These are phyloP conservation scores for Cyprinella venusta DNA, from an alignment of 2,797 vertebrate genomes.

Conservation along the genomic window DNA sequence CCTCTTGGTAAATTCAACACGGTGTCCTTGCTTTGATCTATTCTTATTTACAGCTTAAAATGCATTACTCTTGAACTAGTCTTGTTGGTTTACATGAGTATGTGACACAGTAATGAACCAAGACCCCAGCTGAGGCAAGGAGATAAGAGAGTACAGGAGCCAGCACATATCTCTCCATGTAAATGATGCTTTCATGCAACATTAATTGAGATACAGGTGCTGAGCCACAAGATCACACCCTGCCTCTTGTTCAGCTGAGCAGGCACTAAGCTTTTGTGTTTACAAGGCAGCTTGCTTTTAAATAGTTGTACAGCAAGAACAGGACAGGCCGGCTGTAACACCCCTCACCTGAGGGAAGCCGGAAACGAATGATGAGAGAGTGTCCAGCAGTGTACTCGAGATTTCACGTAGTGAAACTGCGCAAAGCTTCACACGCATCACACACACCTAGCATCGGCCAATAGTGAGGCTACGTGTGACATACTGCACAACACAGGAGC, in stretches of 20 bases:
- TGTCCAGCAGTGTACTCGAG: not conserved
- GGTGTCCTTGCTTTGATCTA: constrained; percentile 45
- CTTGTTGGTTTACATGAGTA: constrained; percentile 29
- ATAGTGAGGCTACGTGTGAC: no score
- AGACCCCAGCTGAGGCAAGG: constrained; percentile 35
- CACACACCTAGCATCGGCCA: no score
- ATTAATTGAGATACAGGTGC: constrained; percentile 44
- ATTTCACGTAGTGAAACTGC: no score
- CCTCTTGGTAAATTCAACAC: constrained; percentile 62
- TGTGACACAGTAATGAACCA: constrained; percentile 36
- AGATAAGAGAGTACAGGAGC: constrained; percentile 46
- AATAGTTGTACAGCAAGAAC: constrained; percentile 49
- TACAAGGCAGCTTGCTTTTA: constrained; percentile 46
- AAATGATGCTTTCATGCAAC: constrained; percentile 56
- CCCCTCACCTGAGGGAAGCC: constrained; percentile 44
- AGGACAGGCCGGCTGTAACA: constrained; percentile 32
- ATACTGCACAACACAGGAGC: no score
- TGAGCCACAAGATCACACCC: constrained; percentile 40
- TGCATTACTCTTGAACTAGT: constrained; percentile 49
- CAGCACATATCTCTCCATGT: constrained; percentile 43
- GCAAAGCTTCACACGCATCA: no score
- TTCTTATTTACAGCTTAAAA: constrained; percentile 52
- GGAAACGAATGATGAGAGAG: constrained; percentile 37
- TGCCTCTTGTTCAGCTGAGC: constrained; percentile 33
- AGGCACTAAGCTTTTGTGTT: constrained; percentile 49